Percentiles rank a stretch among this genome's conserved stretches.
Conservation (phyloP, 2,797 vertebrate genomes). For the Sebastes minor region DNA sequence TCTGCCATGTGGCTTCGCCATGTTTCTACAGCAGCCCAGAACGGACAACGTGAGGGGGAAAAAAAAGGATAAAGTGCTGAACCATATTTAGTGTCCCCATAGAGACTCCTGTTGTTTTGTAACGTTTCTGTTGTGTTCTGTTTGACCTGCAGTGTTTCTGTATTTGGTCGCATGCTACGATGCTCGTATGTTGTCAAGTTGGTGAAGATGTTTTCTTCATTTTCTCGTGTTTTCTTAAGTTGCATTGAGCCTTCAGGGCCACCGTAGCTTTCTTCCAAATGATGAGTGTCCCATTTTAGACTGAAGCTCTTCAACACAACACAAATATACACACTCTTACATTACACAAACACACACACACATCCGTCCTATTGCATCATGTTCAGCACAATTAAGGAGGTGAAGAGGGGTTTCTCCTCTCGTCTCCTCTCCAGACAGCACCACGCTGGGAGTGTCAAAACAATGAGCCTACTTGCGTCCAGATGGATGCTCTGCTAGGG, state of each 20-base stretch:
- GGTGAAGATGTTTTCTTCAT: background rate
- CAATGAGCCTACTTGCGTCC: slow-evolving; percentile 68
- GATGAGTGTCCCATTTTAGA: background rate
- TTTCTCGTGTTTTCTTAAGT: background rate
- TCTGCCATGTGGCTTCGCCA: no score
- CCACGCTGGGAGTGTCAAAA: slow-evolving; percentile 78
- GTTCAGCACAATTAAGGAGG: slow-evolving; percentile 10
- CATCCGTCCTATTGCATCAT: slow-evolving; percentile 21
- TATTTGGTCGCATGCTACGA: background rate
- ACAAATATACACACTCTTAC: background rate
- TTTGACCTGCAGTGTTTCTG: background rate
- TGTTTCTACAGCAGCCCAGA: no score
- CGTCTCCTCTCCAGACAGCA: slow-evolving; percentile 63
- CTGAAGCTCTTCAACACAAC: background rate
- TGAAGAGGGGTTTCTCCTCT: slow-evolving; percentile 32
- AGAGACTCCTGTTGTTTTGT: background rate
- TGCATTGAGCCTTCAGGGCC: background rate
- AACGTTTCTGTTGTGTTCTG: background rate
- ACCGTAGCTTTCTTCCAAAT: background rate
- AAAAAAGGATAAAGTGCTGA: background rate
- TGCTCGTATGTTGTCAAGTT: background rate
- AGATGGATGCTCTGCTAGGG: slow-evolving; percentile 71
- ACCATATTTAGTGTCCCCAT: background rate
- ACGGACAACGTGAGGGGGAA: rapidly evolving
- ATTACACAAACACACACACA: background rate